phyloP scores from a whole-genome alignment of 2,797 vertebrate species.

The Mycteria americana region DNA sequence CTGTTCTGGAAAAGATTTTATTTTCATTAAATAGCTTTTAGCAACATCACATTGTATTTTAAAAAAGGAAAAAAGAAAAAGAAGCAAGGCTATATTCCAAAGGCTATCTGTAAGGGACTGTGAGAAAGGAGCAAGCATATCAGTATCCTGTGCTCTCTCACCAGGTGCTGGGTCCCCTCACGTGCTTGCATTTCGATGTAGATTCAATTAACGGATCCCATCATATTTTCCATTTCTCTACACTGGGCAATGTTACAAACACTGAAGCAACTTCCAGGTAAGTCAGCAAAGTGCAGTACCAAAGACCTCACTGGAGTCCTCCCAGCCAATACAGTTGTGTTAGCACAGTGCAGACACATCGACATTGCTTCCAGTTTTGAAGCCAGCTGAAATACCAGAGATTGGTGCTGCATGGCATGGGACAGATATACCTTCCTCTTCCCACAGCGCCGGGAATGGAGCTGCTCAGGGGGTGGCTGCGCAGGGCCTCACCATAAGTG shows the following conservation, averaged over 20 bases:
- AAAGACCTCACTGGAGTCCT: not conserved
- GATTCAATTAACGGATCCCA: not conserved
- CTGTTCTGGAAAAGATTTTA: slow-evolving; percentile 2
- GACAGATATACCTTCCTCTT: not conserved
- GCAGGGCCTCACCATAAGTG: accelerated
- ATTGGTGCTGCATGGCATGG: not conserved
- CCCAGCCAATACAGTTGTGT: not conserved
- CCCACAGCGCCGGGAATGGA: not conserved
- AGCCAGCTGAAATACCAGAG: not conserved
- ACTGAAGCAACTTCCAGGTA: not conserved
- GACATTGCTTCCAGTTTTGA: not conserved
- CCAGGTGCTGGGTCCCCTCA: not conserved
- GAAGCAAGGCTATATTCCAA: not conserved
- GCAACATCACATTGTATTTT: not conserved
- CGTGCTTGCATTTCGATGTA: not conserved
- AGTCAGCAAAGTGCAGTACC: not conserved
- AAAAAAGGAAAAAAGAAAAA: not conserved
- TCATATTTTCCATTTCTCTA: slow-evolving; percentile 8
- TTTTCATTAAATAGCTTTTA: slow-evolving; percentile 31
- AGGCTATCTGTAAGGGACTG: not conserved
- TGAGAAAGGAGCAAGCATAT: not conserved
- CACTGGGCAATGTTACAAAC: not conserved
- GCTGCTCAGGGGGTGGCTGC: not conserved
- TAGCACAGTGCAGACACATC: not conserved
- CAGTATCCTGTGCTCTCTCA: not conserved